Base-by-base conservation (phyloP, 2,888 invertebrate species). In the Psylliodes chrysocephalus region DNA sequence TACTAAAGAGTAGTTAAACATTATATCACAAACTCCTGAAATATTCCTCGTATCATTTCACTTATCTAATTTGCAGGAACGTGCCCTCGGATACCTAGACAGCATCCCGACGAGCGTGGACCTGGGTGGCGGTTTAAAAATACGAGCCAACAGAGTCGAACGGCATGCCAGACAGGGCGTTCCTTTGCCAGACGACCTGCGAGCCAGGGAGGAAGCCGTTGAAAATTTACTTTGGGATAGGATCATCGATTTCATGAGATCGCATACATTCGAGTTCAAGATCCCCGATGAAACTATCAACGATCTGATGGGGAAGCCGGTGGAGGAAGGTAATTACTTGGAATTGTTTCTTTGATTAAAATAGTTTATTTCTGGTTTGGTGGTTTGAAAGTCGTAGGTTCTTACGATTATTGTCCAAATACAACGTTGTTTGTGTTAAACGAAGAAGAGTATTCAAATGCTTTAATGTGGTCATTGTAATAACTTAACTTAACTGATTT, bases 241-340 rank as follows among this genome's bases (percentile, higher is more conserved):
- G 69, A 86, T 93, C 7, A 88, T 91, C 68, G 87, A 89, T 73
- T 89, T 93, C 80, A 87, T 93, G 70, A 89, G 91, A 75, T 89
- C 90, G 53, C 93, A 93, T 76, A 90, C 92, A 14, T 84, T 94
- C 42, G 93, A 94, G 78, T 88, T 94, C 75, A 92, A 92, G 81
- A 86, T 94, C 74, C 93, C 93, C 73, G 88, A 88, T 66, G 87
- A 88, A 53, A 88, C 90, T 42, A 88, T 91, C 71, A 86, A 89
- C 71, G 90, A 91, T 74, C 86, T 93, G 17, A 5, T 49, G 79
- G 89, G 91, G 77, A 87, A 91, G 71, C 91, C 92, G n/a, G 67
- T 73, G 12, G 93, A 92, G 77, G 93, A 93, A 90, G 92, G 93
- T 92, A 86, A 87, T 80, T 68, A 63, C n/a, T 8, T 28, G 7